These are phyloP conservation scores for Drosophila gunungcola DNA, from an alignment of 1,140 invertebrate genomes.

Conservation along the genomic window DNA sequence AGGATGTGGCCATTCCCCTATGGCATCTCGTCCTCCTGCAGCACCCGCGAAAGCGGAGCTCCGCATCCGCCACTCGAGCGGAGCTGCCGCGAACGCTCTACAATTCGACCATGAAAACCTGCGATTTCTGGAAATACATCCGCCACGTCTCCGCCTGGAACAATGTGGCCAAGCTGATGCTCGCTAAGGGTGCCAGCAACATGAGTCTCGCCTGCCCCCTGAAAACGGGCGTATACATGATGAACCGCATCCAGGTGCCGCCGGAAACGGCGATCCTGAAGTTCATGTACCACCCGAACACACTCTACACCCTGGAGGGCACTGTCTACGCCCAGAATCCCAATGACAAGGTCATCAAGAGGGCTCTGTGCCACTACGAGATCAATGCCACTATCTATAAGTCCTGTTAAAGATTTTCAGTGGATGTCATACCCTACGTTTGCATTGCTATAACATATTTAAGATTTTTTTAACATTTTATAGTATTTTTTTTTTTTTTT, in stretches of 20 bases:
- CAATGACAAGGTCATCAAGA: slow-evolving; percentile 44
- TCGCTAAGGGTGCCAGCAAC: slow-evolving; percentile 61
- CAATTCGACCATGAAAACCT: slow-evolving; percentile 64
- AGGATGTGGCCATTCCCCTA: slow-evolving; percentile 63
- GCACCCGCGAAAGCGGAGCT: slow-evolving; percentile 29
- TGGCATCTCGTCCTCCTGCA: slow-evolving; percentile 69
- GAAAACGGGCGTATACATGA: slow-evolving; percentile 60
- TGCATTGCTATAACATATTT: too few relatives aligned
- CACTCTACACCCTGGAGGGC: slow-evolving; percentile 62
- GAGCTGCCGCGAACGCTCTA: slow-evolving; percentile 62
- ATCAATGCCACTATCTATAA: slow-evolving; percentile 73
- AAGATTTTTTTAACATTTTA: too few relatives aligned
- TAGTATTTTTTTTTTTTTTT: too few relatives aligned
- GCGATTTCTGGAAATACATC: slow-evolving; percentile 74
- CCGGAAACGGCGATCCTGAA: slow-evolving; percentile 69
- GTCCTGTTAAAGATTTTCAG: slow-evolving; percentile 41
- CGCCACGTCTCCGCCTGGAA: slow-evolving; percentile 68
- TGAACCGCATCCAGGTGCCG: slow-evolving; percentile 71
- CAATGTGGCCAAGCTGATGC: slow-evolving; percentile 61
- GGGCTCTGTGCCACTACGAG: slow-evolving; percentile 62
- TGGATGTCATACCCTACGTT: too few relatives aligned
- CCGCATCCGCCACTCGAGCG: background rate
- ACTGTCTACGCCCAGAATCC: slow-evolving; percentile 54
- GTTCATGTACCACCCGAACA: slow-evolving; percentile 78
- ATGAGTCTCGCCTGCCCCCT: slow-evolving; percentile 73